Conservation (phyloP, 1,140 invertebrate species). For the Zelostemma sp. region DNA sequence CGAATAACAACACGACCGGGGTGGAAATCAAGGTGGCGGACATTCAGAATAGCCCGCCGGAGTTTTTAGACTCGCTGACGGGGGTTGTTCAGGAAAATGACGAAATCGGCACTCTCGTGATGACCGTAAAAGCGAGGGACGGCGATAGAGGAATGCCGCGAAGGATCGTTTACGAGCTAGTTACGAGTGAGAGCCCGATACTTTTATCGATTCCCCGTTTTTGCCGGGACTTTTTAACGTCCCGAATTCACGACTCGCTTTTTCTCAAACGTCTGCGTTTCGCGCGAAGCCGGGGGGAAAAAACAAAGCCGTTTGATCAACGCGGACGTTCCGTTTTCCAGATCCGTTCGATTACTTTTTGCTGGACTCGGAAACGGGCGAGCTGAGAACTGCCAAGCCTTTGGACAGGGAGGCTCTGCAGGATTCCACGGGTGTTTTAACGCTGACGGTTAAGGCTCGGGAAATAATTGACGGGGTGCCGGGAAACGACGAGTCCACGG, state of each 20-base stretch:
- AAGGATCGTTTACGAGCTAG: constrained; percentile 81
- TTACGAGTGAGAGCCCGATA: constrained; percentile 76
- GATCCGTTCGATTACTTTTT: constrained; percentile 91
- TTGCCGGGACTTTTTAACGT: no score
- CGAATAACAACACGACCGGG: constrained; percentile 77
- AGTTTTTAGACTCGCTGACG: constrained; percentile 84
- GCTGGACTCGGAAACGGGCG: constrained; percentile 82
- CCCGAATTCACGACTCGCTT: no score
- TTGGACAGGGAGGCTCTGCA: constrained; percentile 85
- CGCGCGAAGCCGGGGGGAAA: no score
- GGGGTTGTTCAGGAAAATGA: constrained; percentile 87
- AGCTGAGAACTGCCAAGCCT: constrained; percentile 85
- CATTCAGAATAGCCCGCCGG: constrained; percentile 85
- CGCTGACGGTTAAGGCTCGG: constrained; percentile 80
- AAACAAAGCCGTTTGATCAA: no score
- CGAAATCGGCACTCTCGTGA: constrained; percentile 85
- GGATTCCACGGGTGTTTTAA: constrained; percentile 83
- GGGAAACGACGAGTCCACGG: constrained; percentile 76
- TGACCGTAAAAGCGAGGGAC: constrained; percentile 84
- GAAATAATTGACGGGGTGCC: constrained; percentile 82
- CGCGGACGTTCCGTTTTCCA: constrained; percentile 54
- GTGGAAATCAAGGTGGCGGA: constrained; percentile 85
- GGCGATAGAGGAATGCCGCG: constrained; percentile 85
- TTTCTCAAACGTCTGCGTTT: not conserved
- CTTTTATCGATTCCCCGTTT: not conserved